Percentiles rank a stretch among this genome's conserved stretches.
Conservation (phyloP, 2,888 invertebrate species). For the Paralinhomoeus sp. region DNA sequence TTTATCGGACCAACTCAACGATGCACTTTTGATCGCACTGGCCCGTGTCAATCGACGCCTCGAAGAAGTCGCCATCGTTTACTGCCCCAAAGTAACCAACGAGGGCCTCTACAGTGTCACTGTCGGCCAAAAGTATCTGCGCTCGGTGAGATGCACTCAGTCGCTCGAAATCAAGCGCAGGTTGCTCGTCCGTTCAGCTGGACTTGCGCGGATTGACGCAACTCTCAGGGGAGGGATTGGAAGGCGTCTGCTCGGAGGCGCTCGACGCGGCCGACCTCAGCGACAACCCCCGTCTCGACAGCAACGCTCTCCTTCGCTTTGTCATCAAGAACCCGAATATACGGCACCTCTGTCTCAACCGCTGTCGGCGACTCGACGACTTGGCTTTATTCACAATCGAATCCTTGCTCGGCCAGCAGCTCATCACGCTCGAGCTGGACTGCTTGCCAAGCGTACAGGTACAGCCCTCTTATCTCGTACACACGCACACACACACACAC, state of each 20-base stretch:
- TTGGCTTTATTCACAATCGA: conserved; percentile 12
- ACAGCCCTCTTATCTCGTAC: too few relatives aligned
- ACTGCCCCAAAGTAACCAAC: conserved; percentile 19
- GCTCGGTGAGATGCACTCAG: background rate
- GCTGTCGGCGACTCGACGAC: conserved; percentile 19
- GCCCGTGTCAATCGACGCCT: conserved; percentile 11
- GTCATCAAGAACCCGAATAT: conserved; percentile 17
- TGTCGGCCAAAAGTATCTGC: background rate
- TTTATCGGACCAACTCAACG: conserved; percentile 11
- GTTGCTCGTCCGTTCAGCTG: background rate
- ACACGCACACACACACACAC: too few relatives aligned
- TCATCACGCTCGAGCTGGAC: conserved; percentile 18
- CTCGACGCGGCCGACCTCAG: conserved; percentile 18
- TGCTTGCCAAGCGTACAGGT: conserved; percentile 14
- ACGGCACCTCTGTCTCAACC: conserved; percentile 16
- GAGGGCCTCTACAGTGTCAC: conserved; percentile 5
- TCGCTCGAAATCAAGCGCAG: too few relatives aligned
- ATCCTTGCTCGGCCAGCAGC: background rate
- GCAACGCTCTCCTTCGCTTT: conserved; percentile 13
- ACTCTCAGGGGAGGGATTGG: conserved; percentile 8
- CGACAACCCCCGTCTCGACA: conserved; percentile 17
- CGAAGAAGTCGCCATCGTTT: conserved; percentile 16
- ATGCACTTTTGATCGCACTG: conserved; percentile 12
- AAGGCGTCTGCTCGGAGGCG: conserved; percentile 11
- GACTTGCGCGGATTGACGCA: conserved; percentile 1